phyloP scores from a whole-genome alignment of 2,113 vertebrate species.

The Brienomyrus longianalis region DNA sequence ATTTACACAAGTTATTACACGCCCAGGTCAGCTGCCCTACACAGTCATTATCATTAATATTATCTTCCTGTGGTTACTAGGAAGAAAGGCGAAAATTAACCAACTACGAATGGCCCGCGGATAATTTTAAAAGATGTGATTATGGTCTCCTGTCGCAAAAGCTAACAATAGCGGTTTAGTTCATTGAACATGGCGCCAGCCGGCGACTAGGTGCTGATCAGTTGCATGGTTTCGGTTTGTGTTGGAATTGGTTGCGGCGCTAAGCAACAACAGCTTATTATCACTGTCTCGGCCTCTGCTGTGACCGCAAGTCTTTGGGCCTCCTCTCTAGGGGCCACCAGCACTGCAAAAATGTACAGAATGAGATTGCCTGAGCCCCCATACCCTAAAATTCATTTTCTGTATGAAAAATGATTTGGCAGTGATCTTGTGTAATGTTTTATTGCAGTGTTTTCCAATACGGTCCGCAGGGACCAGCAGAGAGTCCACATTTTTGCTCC shows the following conservation, averaged over 20 bases:
- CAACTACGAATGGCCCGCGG: not conserved
- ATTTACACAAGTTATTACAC: not conserved
- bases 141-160: not conserved
- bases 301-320: not conserved
- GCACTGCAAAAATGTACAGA: not conserved
- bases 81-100: not conserved
- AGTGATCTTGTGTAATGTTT: not conserved
- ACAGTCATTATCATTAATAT: not conserved
- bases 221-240: not conserved
- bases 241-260: not conserved
- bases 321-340: not conserved
- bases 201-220: not conserved
- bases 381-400: not conserved
- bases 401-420: not conserved
- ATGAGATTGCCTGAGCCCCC: not conserved
- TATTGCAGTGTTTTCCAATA: not conserved
- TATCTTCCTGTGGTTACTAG: not conserved
- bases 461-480: not conserved
- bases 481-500: not conserved
- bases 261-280: not conserved
- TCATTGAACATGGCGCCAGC: not conserved
- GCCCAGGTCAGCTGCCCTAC: not conserved
- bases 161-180: not conserved
- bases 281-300: not conserved
- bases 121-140: not conserved